Base-by-base conservation (phyloP, 2,797 vertebrate species). In the Rhynchotus rufescens region DNA sequence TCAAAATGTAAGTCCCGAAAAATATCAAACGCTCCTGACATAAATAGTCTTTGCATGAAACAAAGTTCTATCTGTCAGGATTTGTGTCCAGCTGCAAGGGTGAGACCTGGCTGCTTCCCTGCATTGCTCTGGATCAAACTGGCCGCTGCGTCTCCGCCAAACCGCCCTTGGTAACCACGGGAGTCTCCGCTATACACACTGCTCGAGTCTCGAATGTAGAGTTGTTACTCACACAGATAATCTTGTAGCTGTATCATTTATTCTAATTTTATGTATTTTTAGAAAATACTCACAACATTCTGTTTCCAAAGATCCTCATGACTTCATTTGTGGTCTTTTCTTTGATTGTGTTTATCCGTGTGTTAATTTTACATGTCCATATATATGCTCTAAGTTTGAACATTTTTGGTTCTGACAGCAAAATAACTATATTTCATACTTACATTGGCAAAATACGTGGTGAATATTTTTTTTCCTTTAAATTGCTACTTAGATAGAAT, bases 1-100 rank as follows among this genome's bases (percentile, higher is more conserved):
- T 84, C 91, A 65, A 84, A 77, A 40, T 67, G 73, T 80, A 44
- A 92, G 64, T 85, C 93, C 90, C 91, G 71, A 59, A 85, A 32
- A n/a, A 4, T 4, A 17, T 26, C 72, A 75, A 1, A 40, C 32
- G 1, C 34, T 28, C 3, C 77, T 57, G 77, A 4, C 38, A 28
- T 4, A 28, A 38, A 19, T 1, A 4, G 45, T 19, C 71, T 86
- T 47, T 74, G 80, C 71, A 10, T 69, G 90, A 96, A 36, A 36
- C 36, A 36, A 36, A 36, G 36, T 36, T 36, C 36, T 36, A 10
- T 36, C 36, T 36, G 36, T 36, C 85, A 69, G 87, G 82, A 82
- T 90, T 92, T 36, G 21, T n/a, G 77, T 65, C 14, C 3, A 1
- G n/a, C 59, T 57, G 6, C 1, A 6, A 71, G 94, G 85, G 68